Percentiles rank a stretch among this genome's conserved stretches.
Conservation (phyloP, 2,113 vertebrate species). For the Columba livia region DNA sequence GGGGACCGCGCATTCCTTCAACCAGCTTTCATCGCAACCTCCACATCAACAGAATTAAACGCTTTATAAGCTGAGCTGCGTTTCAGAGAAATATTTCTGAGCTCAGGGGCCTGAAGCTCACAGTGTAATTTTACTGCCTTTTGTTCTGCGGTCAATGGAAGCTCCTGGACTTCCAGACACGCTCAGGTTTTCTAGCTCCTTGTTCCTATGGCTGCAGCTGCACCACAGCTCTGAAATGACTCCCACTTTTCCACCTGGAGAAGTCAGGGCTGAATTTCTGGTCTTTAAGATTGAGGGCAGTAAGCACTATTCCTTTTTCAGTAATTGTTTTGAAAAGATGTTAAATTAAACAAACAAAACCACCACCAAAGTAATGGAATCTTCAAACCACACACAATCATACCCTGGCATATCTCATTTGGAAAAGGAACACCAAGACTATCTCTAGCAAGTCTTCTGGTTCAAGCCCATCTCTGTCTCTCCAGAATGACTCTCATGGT, state of each 20-base stretch:
- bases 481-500: background rate
- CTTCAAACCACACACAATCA: background rate
- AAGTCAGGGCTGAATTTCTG: background rate
- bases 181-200: background rate
- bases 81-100: background rate
- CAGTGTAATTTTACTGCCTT: background rate
- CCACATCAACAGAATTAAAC: background rate
- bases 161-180: background rate
- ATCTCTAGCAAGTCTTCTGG: background rate
- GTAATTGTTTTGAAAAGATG: conserved; percentile 1
- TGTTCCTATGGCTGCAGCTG: background rate
- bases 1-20: background rate
- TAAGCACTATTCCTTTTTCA: background rate
- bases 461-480: background rate
- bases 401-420: background rate
- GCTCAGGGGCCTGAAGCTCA: background rate
- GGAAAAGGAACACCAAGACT: background rate
- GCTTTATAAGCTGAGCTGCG: background rate
- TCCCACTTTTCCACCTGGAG: background rate
- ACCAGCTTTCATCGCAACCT: background rate
- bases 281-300: background rate
- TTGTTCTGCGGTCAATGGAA: background rate
- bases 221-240: background rate
- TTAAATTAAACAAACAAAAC: conserved; percentile 20
- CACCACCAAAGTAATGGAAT: background rate